Conservation (phyloP, 2,888 invertebrate species). For the Himalopsyche tibetana region DNA sequence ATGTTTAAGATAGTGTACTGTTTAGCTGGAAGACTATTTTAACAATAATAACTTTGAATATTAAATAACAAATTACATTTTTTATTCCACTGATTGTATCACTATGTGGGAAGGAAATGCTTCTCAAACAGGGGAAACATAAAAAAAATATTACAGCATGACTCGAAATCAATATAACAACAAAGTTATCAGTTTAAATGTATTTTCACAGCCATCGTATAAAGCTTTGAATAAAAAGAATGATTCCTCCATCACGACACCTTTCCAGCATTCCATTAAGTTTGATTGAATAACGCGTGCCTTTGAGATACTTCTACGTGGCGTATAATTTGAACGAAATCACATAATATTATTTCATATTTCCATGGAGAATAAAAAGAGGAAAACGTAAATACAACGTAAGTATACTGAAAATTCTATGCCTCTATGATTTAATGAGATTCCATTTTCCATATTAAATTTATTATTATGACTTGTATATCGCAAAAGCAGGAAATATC, state of each 20-base stretch:
- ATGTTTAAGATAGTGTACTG: too few relatives aligned
- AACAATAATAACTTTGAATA: too few relatives aligned
- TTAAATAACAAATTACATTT: too few relatives aligned
- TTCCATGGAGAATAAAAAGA: conserved; percentile 41
- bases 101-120: too few relatives aligned
- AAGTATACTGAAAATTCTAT: background rate
- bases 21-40: too few relatives aligned
- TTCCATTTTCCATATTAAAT: conserved; percentile 1
- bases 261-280: conserved; percentile 5
- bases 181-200: too few relatives aligned
- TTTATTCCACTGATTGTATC: too few relatives aligned
- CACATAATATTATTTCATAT: conserved; percentile 42
- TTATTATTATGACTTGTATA: background rate
- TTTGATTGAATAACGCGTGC: conserved; percentile 9
- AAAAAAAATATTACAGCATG: too few relatives aligned
- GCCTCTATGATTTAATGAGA: conserved; percentile 20
- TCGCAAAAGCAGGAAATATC: background rate
- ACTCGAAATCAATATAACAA: too few relatives aligned
- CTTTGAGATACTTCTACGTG: conserved; percentile 41
- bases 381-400: conserved; percentile 14
- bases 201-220: too few relatives aligned
- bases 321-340: conserved; percentile 46
- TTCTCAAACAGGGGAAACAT: too few relatives aligned
- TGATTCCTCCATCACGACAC: background rate
- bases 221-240: background rate